These are phyloP conservation scores for Lampris megalopsis DNA, from an alignment of 2,113 vertebrate species.

Conservation along the genomic window DNA sequence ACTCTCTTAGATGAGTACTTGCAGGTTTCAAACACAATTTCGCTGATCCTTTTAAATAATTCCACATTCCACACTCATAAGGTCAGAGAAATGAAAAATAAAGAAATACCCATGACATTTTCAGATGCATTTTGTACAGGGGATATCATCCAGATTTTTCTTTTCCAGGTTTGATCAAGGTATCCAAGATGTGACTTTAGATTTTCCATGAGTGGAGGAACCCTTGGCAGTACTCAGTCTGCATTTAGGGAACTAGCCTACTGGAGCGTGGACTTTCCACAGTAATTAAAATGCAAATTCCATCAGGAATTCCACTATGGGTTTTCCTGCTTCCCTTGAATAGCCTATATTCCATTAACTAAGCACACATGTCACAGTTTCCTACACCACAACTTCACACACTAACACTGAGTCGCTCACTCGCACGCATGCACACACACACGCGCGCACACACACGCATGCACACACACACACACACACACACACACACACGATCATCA, in stretches of 20 bases:
- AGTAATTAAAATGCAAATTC: conserved; percentile 4
- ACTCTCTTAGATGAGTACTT: not conserved
- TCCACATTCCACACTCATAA: not conserved
- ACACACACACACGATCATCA: conserved; percentile 17
- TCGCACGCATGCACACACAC: conserved; percentile 40
- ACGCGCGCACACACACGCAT: conserved; percentile 12
- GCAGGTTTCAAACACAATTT: not conserved
- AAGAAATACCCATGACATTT: not conserved
- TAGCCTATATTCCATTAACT: conserved; percentile 24
- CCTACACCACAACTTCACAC: conserved; percentile 31
- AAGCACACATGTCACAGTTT: conserved; percentile 47
- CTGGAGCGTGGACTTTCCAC: conserved; percentile 23
- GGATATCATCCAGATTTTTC: not conserved
- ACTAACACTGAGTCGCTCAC: conserved; percentile 35
- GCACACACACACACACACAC: not conserved
- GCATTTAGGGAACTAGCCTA: not conserved
- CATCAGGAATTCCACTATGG: conserved; percentile 25
- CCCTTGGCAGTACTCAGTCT: not conserved
- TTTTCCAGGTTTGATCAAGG: not conserved
- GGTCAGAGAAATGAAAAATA: not conserved
- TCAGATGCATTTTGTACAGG: too few relatives aligned
- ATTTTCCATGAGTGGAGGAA: conserved; percentile 35
- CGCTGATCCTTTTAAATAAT: not conserved
- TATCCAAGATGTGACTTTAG: conserved; percentile 4
- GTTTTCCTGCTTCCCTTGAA: conserved; percentile 11